These are phyloP conservation scores for Odobenus rosmarus DNA, from an alignment of 2,113 vertebrate genomes.

Conservation along the genomic window DNA sequence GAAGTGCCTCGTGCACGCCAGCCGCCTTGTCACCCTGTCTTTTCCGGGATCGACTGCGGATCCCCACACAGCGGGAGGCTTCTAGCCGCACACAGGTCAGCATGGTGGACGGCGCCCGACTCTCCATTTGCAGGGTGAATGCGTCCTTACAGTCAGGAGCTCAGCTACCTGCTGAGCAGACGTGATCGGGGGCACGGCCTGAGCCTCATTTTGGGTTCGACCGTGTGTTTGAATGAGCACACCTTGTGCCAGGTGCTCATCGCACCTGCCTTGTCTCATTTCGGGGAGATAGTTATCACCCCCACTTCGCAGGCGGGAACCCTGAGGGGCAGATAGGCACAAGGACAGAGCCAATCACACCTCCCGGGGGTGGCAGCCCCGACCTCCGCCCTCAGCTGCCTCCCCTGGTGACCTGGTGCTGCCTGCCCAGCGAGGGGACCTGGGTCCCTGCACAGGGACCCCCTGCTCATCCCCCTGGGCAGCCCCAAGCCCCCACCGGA, in stretches of 20 bases:
- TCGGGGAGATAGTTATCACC: not conserved
- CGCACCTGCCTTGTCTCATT: not conserved
- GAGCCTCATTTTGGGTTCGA: not conserved
- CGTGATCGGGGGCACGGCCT: not conserved
- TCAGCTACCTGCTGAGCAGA: not conserved
- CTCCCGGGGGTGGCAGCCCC: not conserved
- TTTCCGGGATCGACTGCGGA: too few relatives aligned
- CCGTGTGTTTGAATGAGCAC: not conserved
- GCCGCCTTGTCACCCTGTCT: too few relatives aligned
- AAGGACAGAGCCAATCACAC: not conserved
- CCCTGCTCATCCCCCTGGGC: not conserved
- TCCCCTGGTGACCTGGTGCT: not conserved
- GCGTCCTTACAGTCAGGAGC: not conserved
- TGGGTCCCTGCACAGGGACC: not conserved
- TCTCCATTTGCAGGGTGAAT: not conserved
- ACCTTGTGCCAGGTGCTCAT: not conserved
- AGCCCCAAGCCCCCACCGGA: not conserved
- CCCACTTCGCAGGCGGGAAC: not conserved
- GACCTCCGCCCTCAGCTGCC: not conserved
- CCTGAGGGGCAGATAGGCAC: not conserved
- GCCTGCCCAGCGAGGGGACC: not conserved
- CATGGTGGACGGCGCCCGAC: not conserved
- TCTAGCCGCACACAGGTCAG: fast-evolving
- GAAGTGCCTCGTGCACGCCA: too few relatives aligned
- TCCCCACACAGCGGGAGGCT: not conserved